Percentiles rank a stretch among this genome's conserved stretches.
Conservation (phyloP, 1,140 invertebrate genomes). For the Drosophila santomea region DNA sequence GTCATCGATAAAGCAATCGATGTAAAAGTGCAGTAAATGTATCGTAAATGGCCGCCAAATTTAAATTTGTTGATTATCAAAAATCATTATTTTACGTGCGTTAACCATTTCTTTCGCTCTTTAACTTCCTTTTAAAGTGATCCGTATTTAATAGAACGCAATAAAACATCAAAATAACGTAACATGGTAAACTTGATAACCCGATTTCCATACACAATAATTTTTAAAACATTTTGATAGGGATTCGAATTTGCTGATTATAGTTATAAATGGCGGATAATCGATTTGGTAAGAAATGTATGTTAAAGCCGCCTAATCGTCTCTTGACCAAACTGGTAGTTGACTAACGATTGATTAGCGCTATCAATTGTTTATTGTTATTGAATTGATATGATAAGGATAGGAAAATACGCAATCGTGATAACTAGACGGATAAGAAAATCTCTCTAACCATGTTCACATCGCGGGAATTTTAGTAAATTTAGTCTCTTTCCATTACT, state of each 20-base stretch:
- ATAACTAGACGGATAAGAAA: not conserved
- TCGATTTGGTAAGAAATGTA: not conserved
- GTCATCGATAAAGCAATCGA: not conserved
- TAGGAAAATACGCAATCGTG: not conserved
- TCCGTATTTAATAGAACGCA: no score
- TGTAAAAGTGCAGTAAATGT: not conserved
- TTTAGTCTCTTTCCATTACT: not conserved
- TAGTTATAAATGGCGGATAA: no score
- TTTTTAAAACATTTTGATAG: no score
- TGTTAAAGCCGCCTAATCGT: not conserved
- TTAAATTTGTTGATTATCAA: not conserved
- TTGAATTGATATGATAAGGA: constrained; percentile 2
- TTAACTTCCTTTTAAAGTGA: no score
- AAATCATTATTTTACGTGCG: no score
- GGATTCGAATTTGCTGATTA: not conserved
- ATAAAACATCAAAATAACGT: no score
- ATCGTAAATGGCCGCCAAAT: not conserved
- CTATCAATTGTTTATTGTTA: not conserved
- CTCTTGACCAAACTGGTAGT: not conserved
- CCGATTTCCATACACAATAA: no score
- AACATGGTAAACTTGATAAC: no score
- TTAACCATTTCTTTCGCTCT: no score
- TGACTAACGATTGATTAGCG: not conserved
- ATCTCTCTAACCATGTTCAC: not conserved
- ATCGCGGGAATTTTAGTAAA: not conserved